Percentiles rank a stretch among this genome's conserved stretches.
Conservation (phyloP, 2,888 invertebrate genomes). For the Imbricaverruca yamaguchii region DNA sequence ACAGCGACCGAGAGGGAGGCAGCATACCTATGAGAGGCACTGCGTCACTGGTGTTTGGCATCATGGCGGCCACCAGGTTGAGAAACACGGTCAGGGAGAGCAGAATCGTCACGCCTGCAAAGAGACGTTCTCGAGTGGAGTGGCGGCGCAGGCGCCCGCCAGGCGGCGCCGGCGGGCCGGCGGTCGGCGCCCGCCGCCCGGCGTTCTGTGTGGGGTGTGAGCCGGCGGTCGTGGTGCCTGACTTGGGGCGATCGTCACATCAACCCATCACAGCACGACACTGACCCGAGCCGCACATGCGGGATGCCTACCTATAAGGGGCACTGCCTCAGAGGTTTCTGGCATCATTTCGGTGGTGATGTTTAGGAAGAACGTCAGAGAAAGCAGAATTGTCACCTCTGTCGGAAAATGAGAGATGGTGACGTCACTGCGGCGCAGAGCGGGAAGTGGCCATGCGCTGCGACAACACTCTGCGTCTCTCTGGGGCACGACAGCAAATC, state of each 20-base stretch:
- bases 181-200: background rate
- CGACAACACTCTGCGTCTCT: background rate
- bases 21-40: conserved; percentile 89
- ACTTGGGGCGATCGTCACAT: background rate
- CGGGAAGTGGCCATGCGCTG: background rate
- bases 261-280: conserved; percentile 1
- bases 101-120: conserved; percentile 90
- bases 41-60: conserved; percentile 98
- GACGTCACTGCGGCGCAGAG: background rate
- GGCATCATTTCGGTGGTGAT: conserved; percentile 56
- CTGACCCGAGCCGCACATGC: background rate
- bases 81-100: conserved; percentile 96
- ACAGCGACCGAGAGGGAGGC: background rate
- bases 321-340: conserved; percentile 54
- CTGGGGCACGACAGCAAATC: background rate
- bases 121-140: conserved; percentile 33
- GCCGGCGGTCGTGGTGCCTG: background rate
- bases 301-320: conserved; percentile 49
- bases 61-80: conserved; percentile 94
- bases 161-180: background rate
- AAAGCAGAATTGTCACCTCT: conserved; percentile 54
- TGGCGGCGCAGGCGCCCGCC: background rate
- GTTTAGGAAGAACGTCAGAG: conserved; percentile 55
- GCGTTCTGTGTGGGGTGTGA: background rate
- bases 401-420: conserved; percentile 27